These are phyloP conservation scores for Peromyscus melanophrys DNA, from an alignment of 2,797 vertebrate species.

Conservation along the genomic window DNA sequence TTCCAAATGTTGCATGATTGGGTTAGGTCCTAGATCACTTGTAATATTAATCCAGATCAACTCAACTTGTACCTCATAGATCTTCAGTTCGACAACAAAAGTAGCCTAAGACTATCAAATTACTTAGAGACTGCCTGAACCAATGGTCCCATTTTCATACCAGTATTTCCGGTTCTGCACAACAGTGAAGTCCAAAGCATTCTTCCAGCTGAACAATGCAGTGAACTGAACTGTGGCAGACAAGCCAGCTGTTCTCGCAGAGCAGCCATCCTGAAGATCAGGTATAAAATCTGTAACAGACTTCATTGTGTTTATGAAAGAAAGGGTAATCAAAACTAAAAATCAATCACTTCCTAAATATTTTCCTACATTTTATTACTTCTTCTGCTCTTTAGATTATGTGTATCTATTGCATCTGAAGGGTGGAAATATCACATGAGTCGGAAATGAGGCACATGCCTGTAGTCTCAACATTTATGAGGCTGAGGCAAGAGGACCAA, in stretches of 20 bases:
- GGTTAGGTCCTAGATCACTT: constrained; percentile 11
- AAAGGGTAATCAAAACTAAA: not conserved
- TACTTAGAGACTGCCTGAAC: not conserved
- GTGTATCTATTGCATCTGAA: no score
- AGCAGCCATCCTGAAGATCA: not conserved
- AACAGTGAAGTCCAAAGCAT: not conserved
- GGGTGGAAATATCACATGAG: not conserved
- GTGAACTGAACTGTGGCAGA: not conserved
- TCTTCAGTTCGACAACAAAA: constrained; percentile 44
- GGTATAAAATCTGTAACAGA: not conserved
- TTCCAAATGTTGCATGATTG: not conserved
- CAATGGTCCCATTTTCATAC: not conserved
- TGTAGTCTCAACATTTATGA: not conserved
- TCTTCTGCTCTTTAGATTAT: not conserved
- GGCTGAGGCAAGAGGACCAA: not conserved
- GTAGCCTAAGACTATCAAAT: not conserved
- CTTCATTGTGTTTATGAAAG: not conserved
- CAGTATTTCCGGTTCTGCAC: not conserved
- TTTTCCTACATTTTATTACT: not conserved
- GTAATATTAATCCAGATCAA: not conserved
- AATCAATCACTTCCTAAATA: not conserved
- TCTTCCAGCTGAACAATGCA: not conserved
- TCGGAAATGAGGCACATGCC: not conserved
- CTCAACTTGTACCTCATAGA: not conserved
- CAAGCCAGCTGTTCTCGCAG: not conserved